Conservation (phyloP, 1,140 invertebrate species). For the Ceratoteleas bidentatus region DNA sequence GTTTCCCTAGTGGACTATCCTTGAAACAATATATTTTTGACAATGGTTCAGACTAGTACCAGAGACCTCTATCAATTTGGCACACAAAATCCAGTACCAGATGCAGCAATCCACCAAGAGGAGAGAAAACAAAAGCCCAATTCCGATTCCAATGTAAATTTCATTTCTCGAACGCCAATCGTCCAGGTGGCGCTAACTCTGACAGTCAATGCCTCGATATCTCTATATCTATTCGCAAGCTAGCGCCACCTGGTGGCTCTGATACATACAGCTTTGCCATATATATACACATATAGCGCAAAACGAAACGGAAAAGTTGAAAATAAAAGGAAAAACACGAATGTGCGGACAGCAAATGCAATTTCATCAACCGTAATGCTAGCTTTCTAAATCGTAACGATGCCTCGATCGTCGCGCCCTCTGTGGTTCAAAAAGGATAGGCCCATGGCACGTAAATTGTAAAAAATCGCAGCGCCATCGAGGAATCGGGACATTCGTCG, state of each 20-base stretch:
- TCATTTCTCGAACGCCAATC: slow-evolving; percentile 21
- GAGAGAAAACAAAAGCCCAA: slow-evolving; percentile 25
- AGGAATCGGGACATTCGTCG: slow-evolving; percentile 13
- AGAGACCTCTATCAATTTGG: slow-evolving; percentile 37
- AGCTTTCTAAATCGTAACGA: slow-evolving; percentile 16
- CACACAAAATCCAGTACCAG: slow-evolving; percentile 32
- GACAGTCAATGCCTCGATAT: slow-evolving; percentile 3
- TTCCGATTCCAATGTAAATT: slow-evolving; percentile 19
- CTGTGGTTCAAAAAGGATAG: slow-evolving; percentile 38
- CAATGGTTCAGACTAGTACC: neutral
- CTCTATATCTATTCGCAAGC: neutral
- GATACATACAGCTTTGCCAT: slow-evolving; percentile 11
- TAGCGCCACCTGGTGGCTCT: neutral
- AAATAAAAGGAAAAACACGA: slow-evolving; percentile 52
- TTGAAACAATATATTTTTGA: neutral
- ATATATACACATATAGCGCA: slow-evolving; percentile 7
- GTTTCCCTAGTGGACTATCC: neutral
- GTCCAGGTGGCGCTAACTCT: neutral
- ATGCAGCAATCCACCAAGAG: neutral
- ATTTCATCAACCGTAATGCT: slow-evolving; percentile 36
- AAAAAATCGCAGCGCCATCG: slow-evolving; percentile 25
- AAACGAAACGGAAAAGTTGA: slow-evolving; percentile 14
- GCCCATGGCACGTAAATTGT: slow-evolving; percentile 52
- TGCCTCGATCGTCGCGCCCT: slow-evolving; percentile 16
- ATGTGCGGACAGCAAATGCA: slow-evolving; percentile 49